Evolutionary conservation across 2,888 invertebrate genomes (phyloP), one percentile per base, ranked within the genome.

Genomic region (Thereva nobilitata): DNA sequence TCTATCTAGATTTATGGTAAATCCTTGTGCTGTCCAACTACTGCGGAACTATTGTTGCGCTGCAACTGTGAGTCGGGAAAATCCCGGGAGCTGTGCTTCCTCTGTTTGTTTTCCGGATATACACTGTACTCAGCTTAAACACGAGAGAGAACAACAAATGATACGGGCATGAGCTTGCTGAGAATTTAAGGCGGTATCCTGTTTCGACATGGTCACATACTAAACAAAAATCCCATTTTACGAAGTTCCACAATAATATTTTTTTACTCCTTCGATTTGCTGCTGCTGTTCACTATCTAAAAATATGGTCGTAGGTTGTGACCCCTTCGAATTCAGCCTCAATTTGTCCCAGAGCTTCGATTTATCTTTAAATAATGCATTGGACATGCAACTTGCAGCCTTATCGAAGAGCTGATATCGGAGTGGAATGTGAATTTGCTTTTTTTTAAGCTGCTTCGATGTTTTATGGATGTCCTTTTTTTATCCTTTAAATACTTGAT

Each of bases 301-400:
- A 52, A 34, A 35, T 6, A 35, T 52, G 35, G 7, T 34, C 52
- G 8, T 52, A 7, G 59, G 34, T 49, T 37, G 9, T 35, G 9
- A 45, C 52, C 23, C 9, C 35, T n/a, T 12, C 49, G 38, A 37
- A n/a, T 35, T 44, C 35, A 59, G 38, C 49, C 37, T 23, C 59
- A 59, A 59, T 59, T 59, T 59, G 59, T 59, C 59, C 59, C 59
- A 59, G 38, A 38, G 38, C 59, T 38, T 12, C 59, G 38, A 59
- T 59, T 47, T 59, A 59, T 59, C 59, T 59, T 59, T 59, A 59
- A 59, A 59, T 59, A 59, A 59, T 59, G 59, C 59, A 59, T 42
- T 49, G 59, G 10, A 49, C 59, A 59, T 59, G 45, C 59, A 59
- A 35, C 59, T 38, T 12, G 38, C 59, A 59, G 49, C 45, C 59